Conservation (phyloP, 1,140 invertebrate genomes). For the Rhyacophila brunnea region DNA sequence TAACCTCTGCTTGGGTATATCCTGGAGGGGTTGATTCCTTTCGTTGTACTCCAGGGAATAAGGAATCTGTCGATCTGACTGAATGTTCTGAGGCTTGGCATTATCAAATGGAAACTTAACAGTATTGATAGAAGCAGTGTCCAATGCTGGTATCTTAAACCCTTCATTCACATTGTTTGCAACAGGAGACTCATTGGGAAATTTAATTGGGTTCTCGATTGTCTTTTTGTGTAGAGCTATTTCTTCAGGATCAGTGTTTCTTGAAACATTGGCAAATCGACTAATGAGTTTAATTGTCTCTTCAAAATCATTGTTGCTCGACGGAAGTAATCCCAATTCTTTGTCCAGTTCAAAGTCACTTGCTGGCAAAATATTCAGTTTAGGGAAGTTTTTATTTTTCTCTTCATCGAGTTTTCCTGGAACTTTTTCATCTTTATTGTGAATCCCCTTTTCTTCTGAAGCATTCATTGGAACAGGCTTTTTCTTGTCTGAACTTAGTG, state of each 20-base stretch:
- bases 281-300: conserved; percentile 30
- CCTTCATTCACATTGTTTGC: background rate
- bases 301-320: conserved; percentile 21
- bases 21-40: background rate
- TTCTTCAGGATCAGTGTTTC: conserved; percentile 22
- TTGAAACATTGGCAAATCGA: conserved; percentile 23
- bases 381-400: background rate
- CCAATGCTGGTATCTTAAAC: background rate
- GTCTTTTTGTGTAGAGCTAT: background rate
- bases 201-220: conserved; percentile 1
- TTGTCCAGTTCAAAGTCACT: background rate
- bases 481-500: too few species aligned
- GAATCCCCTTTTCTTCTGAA: background rate
- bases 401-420: background rate
- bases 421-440: background rate
- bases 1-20: conserved; percentile 1
- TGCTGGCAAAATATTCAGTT: background rate
- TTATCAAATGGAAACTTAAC: conserved; percentile 4
- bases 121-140: background rate
- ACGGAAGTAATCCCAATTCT: background rate
- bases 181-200: background rate
- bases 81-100: background rate
- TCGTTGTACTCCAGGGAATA: background rate
- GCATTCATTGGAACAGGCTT: background rate
- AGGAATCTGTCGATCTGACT: conserved; percentile 2